Conservation (phyloP, 1,140 invertebrate genomes). For the Lineus longissimus region DNA sequence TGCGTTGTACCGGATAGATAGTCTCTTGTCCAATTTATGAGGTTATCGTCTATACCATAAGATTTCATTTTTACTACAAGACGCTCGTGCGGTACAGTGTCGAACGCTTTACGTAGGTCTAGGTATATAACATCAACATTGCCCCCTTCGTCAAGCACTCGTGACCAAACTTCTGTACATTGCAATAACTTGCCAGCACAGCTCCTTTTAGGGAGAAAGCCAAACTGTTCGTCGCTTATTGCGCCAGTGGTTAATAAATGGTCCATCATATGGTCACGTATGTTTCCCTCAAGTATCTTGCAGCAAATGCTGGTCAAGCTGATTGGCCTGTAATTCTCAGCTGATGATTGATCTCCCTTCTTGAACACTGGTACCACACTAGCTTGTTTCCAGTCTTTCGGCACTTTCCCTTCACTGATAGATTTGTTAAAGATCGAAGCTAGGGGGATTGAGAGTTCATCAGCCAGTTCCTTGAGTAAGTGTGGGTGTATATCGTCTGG, state of each 20-base stretch:
- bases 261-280: slow-evolving; percentile 16
- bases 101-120: slow-evolving; percentile 15
- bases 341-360: slow-evolving; percentile 21
- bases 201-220: too few relatives aligned
- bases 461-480: slow-evolving; percentile 4
- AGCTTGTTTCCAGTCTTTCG: slow-evolving; percentile 21
- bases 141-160: too few relatives aligned
- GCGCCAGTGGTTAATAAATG: too few relatives aligned
- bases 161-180: too few relatives aligned
- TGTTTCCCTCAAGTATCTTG: slow-evolving; percentile 27
- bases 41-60: neutral
- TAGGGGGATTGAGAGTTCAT: slow-evolving; percentile 11
- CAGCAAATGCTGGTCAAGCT: slow-evolving; percentile 25
- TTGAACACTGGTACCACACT: slow-evolving; percentile 18
- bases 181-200: too few relatives aligned
- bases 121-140: too few relatives aligned
- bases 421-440: slow-evolving; percentile 16
- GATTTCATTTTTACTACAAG: slow-evolving; percentile 15
- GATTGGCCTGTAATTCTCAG: slow-evolving; percentile 25
- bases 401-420: slow-evolving; percentile 5
- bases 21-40: slow-evolving; percentile 8
- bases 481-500: neutral
- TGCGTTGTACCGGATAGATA: slow-evolving; percentile 10
- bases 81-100: slow-evolving; percentile 12
- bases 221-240: too few relatives aligned